phyloP scores from a whole-genome alignment of 2,888 invertebrate genomes.

The Caenorhabditis imperialis region DNA sequence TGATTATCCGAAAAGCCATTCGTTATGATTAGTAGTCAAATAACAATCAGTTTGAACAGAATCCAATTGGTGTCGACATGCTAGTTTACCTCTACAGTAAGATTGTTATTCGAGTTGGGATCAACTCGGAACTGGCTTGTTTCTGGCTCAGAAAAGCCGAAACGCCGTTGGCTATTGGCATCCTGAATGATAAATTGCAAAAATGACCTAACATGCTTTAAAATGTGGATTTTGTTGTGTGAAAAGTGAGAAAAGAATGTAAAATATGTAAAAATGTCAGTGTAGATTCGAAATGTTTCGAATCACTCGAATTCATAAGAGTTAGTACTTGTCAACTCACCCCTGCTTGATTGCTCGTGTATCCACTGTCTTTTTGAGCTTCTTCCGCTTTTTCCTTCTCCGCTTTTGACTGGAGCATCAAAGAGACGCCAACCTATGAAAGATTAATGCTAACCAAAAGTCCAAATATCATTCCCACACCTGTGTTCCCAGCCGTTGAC shows the following conservation, averaged over 20 bases:
- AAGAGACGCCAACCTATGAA: constrained; percentile 75
- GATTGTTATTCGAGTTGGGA: constrained; percentile 43
- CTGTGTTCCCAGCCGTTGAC: constrained; percentile 76
- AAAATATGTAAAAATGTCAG: constrained; percentile 10
- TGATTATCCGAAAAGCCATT: constrained; percentile 35
- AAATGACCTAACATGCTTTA: constrained; percentile 34
- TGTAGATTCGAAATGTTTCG: constrained; percentile 10
- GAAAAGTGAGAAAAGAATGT: constrained; percentile 14
- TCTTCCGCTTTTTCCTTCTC: constrained; percentile 61
- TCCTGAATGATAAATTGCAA: constrained; percentile 48
- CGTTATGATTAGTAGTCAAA: constrained; percentile 9
- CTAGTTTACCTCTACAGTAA: constrained; percentile 52
- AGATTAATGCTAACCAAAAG: constrained; percentile 18
- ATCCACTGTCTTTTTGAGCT: constrained; percentile 54
- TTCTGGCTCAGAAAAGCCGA: constrained; percentile 58
- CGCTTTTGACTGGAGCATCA: constrained; percentile 74
- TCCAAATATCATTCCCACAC: constrained; percentile 50
- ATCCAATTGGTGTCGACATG: constrained; percentile 21
- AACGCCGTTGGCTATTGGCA: constrained; percentile 48
- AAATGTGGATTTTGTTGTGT: background rate
- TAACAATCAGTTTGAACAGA: constrained; percentile 19
- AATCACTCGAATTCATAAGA: background rate
- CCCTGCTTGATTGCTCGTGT: constrained; percentile 58
- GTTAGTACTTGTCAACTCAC: constrained; percentile 34
- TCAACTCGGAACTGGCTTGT: constrained; percentile 51